Percentiles rank a stretch among this genome's conserved stretches.
phyloP scores from a whole-genome alignment of 2,113 vertebrate species.

The Murina feae region DNA sequence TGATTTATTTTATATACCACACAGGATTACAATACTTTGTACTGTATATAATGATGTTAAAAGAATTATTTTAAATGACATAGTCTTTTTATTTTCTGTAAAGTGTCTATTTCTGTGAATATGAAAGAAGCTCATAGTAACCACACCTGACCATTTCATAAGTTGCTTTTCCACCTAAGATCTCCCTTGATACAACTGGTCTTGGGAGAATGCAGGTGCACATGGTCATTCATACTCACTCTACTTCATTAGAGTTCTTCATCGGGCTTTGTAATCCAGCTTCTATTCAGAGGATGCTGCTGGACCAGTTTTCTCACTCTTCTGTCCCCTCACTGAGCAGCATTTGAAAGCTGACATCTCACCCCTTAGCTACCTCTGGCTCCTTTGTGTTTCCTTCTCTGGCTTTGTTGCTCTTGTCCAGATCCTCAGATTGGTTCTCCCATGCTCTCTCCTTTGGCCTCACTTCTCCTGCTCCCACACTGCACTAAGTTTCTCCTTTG shows the following conservation, averaged over 20 bases:
- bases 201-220: no score
- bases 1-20: neutral
- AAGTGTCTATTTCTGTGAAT: neutral
- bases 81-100: neutral
- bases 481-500: no score
- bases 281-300: neutral
- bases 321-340: no score
- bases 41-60: neutral
- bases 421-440: fast-evolving
- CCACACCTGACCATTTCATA: neutral
- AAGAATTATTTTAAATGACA: neutral
- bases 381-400: no score
- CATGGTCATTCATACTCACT: neutral
- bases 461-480: fast-evolving
- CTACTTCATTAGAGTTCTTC: neutral
- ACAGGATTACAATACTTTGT: neutral
- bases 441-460: neutral
- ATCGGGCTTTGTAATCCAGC: no score
- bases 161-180: neutral
- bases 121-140: neutral
- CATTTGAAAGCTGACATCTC: neutral
- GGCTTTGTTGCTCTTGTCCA: no score
- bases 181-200: neutral
- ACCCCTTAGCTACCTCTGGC: no score
- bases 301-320: neutral